Conservation (phyloP, 1,140 invertebrate species). For the Thaumetopoea pityocampa region DNA sequence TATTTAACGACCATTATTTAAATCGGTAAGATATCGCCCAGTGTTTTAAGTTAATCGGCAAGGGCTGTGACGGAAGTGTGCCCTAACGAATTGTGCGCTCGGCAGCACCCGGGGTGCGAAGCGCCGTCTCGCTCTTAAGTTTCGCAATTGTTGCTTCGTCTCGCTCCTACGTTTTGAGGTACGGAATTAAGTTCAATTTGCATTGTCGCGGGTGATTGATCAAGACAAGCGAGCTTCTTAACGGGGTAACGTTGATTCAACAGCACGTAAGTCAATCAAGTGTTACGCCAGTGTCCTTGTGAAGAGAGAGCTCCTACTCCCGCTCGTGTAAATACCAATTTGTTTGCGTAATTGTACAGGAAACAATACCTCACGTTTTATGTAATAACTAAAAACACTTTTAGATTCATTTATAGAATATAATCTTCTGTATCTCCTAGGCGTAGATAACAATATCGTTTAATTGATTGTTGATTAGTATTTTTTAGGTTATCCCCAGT, state of each 20-base stretch:
- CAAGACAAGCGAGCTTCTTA: constrained; percentile 32
- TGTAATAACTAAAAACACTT: too few relatives aligned
- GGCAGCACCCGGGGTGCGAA: constrained; percentile 30
- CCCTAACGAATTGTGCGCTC: constrained; percentile 12
- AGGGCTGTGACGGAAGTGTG: constrained; percentile 36
- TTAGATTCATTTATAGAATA: too few relatives aligned
- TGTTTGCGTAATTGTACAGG: too few relatives aligned
- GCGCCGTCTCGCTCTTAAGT: constrained; percentile 34
- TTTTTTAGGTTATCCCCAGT: too few relatives aligned
- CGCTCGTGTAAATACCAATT: too few relatives aligned
- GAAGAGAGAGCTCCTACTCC: too few relatives aligned
- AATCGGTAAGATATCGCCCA: constrained; percentile 66
- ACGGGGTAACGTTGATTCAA: constrained; percentile 41
- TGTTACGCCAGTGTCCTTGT: constrained; percentile 22
- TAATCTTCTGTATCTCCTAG: too few relatives aligned
- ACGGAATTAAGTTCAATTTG: constrained; percentile 22
- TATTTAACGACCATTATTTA: constrained; percentile 63
- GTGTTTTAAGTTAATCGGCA: constrained; percentile 31
- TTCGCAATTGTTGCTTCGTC: constrained; percentile 44
- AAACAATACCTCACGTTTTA: too few relatives aligned
- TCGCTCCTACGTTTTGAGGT: constrained; percentile 24
- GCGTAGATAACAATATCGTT: too few relatives aligned
- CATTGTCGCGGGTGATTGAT: constrained; percentile 45
- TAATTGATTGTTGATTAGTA: too few relatives aligned
- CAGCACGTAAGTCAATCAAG: constrained; percentile 51